Evolutionary conservation across 2,888 invertebrate species (phyloP).

Genomic region (Drosophila paranaensis): DNA sequence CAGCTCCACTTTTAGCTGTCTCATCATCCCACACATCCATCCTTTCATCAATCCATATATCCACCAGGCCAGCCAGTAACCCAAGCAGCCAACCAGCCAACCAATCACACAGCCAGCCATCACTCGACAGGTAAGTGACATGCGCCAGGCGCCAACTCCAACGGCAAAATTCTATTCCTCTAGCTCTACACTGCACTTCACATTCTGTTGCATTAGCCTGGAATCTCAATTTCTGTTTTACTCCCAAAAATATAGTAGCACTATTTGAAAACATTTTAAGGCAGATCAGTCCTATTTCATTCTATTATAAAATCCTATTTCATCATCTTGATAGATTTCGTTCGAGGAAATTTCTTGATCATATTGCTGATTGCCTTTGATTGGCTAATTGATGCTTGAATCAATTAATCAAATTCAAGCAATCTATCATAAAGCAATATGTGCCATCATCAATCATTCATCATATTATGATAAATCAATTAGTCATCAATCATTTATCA

Average conservation of each 20-base stretch:
- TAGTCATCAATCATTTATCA: no score
- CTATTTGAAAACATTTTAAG: neutral
- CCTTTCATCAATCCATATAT: neutral
- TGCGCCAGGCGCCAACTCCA: slow-evolving; percentile 45
- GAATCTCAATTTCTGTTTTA: neutral
- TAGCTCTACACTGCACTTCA: slow-evolving; percentile 30
- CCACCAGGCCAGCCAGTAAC: slow-evolving; percentile 4
- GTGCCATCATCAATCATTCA: no score
- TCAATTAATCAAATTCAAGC: no score
- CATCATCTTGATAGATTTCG: neutral
- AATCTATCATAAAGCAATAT: no score
- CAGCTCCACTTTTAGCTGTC: neutral
- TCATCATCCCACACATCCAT: slow-evolving; percentile 22
- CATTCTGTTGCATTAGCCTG: neutral
- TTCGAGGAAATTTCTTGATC: no score
- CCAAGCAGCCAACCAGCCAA: slow-evolving; percentile 13
- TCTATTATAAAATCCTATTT: neutral
- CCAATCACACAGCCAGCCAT: slow-evolving; percentile 1
- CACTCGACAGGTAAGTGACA: slow-evolving; percentile 63
- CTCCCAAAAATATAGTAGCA: neutral
- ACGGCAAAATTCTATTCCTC: slow-evolving; percentile 23
- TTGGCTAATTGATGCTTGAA: no score
- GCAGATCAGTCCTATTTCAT: neutral
- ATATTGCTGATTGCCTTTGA: no score
- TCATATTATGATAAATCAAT: no score